Evolutionary conservation across 2,888 invertebrate genomes (phyloP).

Genomic region (Ornithoptera priamus): DNA sequence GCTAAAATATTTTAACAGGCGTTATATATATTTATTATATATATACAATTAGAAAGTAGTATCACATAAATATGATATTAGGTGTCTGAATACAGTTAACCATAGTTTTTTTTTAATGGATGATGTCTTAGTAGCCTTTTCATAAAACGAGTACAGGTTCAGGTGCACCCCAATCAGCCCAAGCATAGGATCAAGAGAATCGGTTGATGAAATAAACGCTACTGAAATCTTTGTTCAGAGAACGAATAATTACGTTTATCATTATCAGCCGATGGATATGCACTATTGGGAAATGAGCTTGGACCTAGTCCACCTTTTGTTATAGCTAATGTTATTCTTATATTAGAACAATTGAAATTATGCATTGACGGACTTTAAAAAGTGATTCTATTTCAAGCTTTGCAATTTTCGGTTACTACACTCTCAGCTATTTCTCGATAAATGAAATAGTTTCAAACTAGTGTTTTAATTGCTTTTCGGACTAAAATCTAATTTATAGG

Average conservation of each 20-base stretch:
- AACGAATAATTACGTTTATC: too few species aligned
- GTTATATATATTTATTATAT: background rate
- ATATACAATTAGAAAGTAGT: background rate
- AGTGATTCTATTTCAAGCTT: background rate
- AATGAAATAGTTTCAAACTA: conserved; percentile 1
- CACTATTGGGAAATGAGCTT: background rate
- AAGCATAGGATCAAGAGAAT: too few species aligned
- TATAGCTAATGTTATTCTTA: background rate
- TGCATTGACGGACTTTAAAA: background rate
- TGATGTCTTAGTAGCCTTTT: too few species aligned
- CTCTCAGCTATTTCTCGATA: background rate
- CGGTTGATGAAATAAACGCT: too few species aligned
- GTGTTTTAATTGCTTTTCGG: conserved; percentile 1
- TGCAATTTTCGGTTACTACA: background rate
- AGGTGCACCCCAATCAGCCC: too few species aligned
- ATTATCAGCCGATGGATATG: too few species aligned
- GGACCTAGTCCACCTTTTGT: background rate
- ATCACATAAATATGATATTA: background rate
- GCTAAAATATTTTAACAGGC: background rate
- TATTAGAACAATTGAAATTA: background rate
- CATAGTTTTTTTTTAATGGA: background rate
- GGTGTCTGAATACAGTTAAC: background rate
- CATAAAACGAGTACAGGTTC: too few species aligned
- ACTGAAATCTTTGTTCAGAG: too few species aligned
- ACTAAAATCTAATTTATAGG: background rate